Conservation (phyloP, 2,888 invertebrate species). For the Mechanitis messenoides region DNA sequence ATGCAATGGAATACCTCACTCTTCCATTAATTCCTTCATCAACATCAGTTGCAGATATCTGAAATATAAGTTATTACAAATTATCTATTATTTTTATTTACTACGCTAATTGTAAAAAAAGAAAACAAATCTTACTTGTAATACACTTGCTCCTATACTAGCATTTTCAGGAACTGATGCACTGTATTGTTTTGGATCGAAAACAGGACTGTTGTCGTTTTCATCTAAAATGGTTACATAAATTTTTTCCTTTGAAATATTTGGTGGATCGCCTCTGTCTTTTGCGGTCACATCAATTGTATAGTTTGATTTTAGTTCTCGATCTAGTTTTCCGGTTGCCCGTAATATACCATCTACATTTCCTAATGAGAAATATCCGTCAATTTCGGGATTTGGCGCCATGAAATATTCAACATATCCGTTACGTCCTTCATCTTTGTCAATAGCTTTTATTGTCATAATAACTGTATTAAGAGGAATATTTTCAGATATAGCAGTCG, state of each 20-base stretch:
- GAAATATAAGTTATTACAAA: slow-evolving; percentile 30
- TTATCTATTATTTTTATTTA: slow-evolving; percentile 8
- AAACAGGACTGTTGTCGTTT: slow-evolving; percentile 93
- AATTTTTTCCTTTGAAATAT: slow-evolving; percentile 81
- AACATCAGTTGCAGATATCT: slow-evolving; percentile 92
- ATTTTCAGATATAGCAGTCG: slow-evolving; percentile 89
- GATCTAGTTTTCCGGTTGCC: slow-evolving; percentile 90
- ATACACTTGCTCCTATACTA: slow-evolving; percentile 92
- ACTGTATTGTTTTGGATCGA: slow-evolving; percentile 92
- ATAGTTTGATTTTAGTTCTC: slow-evolving; percentile 87
- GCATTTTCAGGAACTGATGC: slow-evolving; percentile 94
- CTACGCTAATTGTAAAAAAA: slow-evolving; percentile 9
- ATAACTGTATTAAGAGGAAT: slow-evolving; percentile 90
- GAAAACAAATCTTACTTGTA: slow-evolving; percentile 79
- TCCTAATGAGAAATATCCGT: slow-evolving; percentile 86
- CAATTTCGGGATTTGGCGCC: slow-evolving; percentile 79
- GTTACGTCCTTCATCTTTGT: slow-evolving; percentile 93
- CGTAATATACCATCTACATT: slow-evolving; percentile 91
- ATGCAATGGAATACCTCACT: slow-evolving; percentile 91
- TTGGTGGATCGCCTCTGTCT: slow-evolving; percentile 91
- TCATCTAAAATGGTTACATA: slow-evolving; percentile 87
- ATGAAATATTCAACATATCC: slow-evolving; percentile 93
- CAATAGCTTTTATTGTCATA: slow-evolving; percentile 91
- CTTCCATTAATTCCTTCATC: slow-evolving; percentile 94
- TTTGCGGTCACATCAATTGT: slow-evolving; percentile 86